Percentiles rank a stretch among this genome's conserved stretches.
These are phyloP conservation scores for Cremastobaeus sp. DNA, from an alignment of 2,888 invertebrate genomes.

Conservation along the genomic window DNA sequence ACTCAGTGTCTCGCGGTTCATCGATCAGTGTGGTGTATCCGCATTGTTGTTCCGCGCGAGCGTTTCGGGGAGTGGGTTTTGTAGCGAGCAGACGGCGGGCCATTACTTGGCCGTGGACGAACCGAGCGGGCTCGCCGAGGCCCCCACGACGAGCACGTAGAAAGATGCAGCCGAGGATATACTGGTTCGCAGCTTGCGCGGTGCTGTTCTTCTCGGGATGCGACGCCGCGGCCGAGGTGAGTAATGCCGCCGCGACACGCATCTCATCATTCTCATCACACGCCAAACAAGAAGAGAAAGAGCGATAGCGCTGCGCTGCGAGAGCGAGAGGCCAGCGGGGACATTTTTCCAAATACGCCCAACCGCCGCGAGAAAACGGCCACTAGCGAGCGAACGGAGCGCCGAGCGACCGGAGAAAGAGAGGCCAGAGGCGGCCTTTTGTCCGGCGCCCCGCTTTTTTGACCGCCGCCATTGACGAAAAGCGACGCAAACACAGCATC, in stretches of 20 bases:
- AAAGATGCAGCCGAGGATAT: constrained; percentile 87
- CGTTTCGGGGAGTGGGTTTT: constrained; percentile 66
- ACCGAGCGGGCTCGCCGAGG: constrained; percentile 58
- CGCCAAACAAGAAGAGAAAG: constrained; percentile 33
- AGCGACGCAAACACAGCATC: constrained; percentile 45
- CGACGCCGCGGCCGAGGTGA: constrained; percentile 87
- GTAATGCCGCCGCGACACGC: constrained; percentile 73
- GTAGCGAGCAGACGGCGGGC: constrained; percentile 62
- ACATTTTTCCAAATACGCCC: constrained; percentile 40
- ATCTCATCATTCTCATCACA: constrained; percentile 44
- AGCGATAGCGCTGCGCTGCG: neutral
- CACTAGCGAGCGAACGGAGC: neutral
- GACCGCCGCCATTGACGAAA: constrained; percentile 51
- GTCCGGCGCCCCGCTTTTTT: constrained; percentile 49
- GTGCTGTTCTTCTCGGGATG: constrained; percentile 86
- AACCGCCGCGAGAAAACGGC: constrained; percentile 1
- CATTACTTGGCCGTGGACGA: constrained; percentile 52
- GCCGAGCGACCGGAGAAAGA: neutral
- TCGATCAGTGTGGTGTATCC: constrained; percentile 77
- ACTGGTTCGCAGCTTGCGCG: constrained; percentile 85
- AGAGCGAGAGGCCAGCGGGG: constrained; percentile 1
- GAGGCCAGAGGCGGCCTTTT: constrained; percentile 11
- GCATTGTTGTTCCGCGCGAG: constrained; percentile 72
- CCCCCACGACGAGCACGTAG: constrained; percentile 34
- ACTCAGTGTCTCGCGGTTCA: constrained; percentile 75